These are phyloP conservation scores for Tursiops truncatus DNA, from an alignment of 2,113 vertebrate genomes.

Conservation along the genomic window DNA sequence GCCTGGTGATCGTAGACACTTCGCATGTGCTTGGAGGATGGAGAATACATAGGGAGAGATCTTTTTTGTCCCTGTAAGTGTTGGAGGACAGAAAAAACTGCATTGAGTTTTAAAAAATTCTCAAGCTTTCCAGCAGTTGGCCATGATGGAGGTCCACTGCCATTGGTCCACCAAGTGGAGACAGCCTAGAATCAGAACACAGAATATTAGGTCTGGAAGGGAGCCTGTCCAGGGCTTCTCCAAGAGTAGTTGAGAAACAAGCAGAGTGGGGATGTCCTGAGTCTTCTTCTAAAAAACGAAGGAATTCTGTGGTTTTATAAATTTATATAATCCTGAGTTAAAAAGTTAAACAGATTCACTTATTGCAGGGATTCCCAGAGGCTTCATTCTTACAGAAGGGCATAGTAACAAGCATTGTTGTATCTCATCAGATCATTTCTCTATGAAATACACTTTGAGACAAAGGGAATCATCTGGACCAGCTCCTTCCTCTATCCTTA, in stretches of 20 bases:
- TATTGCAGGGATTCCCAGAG: background rate
- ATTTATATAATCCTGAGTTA: background rate
- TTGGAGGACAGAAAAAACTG: background rate
- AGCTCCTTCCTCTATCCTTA: background rate
- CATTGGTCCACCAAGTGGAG: background rate
- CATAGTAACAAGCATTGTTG: background rate
- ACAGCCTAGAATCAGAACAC: background rate
- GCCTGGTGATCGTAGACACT: background rate
- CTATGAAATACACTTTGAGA: background rate
- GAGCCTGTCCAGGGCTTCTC: background rate
- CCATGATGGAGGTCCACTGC: background rate
- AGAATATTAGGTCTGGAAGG: background rate
- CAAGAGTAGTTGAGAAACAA: background rate
- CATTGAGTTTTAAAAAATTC: background rate
- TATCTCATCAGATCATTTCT: background rate
- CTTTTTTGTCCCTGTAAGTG: background rate
- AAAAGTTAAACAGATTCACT: slow-evolving; percentile 20
- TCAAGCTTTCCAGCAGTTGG: background rate
- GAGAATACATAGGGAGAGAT: background rate
- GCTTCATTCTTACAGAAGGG: background rate
- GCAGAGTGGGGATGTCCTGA: background rate
- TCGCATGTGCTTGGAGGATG: background rate
- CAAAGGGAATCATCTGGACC: background rate
- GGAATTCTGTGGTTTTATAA: background rate
- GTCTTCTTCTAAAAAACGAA: background rate